These are phyloP conservation scores for Oscheius onirici DNA, from an alignment of 2,888 invertebrate species.

Conservation along the genomic window DNA sequence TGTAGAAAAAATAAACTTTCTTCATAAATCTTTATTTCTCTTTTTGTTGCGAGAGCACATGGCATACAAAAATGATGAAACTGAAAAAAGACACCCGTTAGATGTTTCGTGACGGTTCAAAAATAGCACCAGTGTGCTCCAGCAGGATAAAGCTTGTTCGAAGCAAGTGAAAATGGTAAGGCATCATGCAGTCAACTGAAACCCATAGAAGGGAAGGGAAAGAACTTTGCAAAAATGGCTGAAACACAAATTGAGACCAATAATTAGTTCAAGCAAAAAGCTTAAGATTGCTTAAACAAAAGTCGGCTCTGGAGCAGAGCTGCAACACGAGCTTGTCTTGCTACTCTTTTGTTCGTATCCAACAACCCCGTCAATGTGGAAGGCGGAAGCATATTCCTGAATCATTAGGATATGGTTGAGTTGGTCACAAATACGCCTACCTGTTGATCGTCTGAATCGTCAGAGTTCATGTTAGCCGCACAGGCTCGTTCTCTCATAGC, in stretches of 20 bases:
- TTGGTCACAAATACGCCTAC: slow-evolving; percentile 18
- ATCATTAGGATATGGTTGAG: slow-evolving; percentile 5
- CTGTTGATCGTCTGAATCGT: slow-evolving; percentile 57
- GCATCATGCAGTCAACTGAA: slow-evolving; percentile 13
- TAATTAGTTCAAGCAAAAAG: not conserved
- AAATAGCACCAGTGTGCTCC: slow-evolving; percentile 25
- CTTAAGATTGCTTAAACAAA: slow-evolving; percentile 24
- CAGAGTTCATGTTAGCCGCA: slow-evolving; percentile 49
- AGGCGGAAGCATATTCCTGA: slow-evolving; percentile 66
- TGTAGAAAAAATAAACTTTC: slow-evolving; percentile 9
- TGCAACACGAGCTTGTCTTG: slow-evolving; percentile 46
- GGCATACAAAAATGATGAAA: not conserved
- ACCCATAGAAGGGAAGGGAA: not conserved
- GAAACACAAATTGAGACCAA: slow-evolving; percentile 25
- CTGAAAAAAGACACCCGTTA: slow-evolving; percentile 14
- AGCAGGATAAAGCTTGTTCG: slow-evolving; percentile 16
- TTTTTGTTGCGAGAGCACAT: slow-evolving; percentile 1
- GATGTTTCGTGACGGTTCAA: slow-evolving; percentile 18
- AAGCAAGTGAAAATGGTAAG: slow-evolving; percentile 24
- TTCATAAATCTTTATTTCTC: slow-evolving; percentile 16
- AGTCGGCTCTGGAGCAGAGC: slow-evolving; percentile 30
- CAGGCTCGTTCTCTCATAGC: slow-evolving; percentile 70
- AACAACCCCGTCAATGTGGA: slow-evolving; percentile 71
- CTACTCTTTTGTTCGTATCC: slow-evolving; percentile 55
- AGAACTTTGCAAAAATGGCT: not conserved